Percentiles rank a stretch among this genome's conserved stretches.
These are phyloP conservation scores for Thamnophis elegans DNA, from an alignment of 2,797 vertebrate genomes.

Conservation along the genomic window DNA sequence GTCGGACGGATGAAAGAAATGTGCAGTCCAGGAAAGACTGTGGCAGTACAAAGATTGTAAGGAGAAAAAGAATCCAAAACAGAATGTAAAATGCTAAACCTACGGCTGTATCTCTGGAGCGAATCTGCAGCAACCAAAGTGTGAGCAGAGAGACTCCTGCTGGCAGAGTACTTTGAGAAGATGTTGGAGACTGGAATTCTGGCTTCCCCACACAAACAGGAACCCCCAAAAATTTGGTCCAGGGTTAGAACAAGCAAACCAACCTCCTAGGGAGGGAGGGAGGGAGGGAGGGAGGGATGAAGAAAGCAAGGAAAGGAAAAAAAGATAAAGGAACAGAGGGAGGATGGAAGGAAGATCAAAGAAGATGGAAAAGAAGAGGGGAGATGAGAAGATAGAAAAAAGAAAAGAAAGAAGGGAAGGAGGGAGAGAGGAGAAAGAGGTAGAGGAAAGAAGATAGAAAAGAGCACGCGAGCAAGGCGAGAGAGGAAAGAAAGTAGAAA, in stretches of 20 bases:
- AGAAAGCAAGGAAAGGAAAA: no score
- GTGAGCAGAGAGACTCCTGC: not conserved
- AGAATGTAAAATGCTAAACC: not conserved
- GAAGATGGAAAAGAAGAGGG: no score
- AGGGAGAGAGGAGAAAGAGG: no score
- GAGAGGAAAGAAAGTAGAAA: no score
- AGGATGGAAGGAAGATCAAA: no score
- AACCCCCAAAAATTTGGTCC: not conserved
- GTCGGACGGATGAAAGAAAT: not conserved
- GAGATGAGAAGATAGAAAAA: no score
- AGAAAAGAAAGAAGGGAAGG: no score
- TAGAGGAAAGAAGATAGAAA: no score
- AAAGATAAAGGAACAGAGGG: no score
- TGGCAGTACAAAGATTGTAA: no score
- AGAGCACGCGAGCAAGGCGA: no score
- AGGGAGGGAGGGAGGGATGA: not conserved
- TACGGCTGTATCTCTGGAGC: not conserved
- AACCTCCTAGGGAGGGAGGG: not conserved
- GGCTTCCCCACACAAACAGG: not conserved
- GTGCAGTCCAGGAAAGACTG: not conserved
- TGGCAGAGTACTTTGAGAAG: not conserved
- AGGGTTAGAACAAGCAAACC: not conserved
- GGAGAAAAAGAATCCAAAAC: not conserved
- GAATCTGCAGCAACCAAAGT: not conserved
- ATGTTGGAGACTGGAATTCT: not conserved